Evolutionary conservation across 2,113 vertebrate genomes (phyloP), one percentile per base, ranked within the genome.

Genomic region (Anas platyrhynchos): DNA sequence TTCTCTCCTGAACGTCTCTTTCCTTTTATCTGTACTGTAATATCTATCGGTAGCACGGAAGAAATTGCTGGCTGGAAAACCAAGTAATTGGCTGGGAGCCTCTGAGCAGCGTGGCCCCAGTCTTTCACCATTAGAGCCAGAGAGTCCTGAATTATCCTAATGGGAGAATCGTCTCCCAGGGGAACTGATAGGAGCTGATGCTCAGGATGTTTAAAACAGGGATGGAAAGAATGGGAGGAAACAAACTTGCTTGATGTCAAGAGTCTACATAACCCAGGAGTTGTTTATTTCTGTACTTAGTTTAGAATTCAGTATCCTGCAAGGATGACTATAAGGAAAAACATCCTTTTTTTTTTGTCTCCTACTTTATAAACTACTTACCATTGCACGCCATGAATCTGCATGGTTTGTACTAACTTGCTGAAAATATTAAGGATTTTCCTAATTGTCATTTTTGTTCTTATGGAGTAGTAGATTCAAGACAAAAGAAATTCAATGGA

Each of bases 11-110:
- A 73, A 65, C 61, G 32, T n/a, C 78, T 89, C 56, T 83, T 78
- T 41, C 52, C 76, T 91, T 95, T 96, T 72, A 59, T 83, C 50
- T 84, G 18, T 68, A 78, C 56, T 80, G 41, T 80, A 74, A n/a
- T 67, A 75, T 68, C 52, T 88, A 10, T 74, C 61, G 18, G 34
- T 63, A 52, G 48, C 22, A 18, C 29, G 86, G 80, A 66, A 54
- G 61, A 94, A 92, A 36, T 82, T 75, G 22, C 44, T 92, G 78
- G 59, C 48, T 96, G 31, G 50, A 87, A 76, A 59, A 58, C 27
- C 58, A 7, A 1, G 1, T 84, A 83, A 94, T 88, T 76, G 50
- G 29, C 77, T 71, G 36, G 54, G 66, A 86, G 88, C 63, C 50
- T 84, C 68, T 84, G 41, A 83, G 80, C 43, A 52, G 13, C 73